Conservation (phyloP, 2,888 invertebrate genomes). For the Tiliacea aurago region DNA sequence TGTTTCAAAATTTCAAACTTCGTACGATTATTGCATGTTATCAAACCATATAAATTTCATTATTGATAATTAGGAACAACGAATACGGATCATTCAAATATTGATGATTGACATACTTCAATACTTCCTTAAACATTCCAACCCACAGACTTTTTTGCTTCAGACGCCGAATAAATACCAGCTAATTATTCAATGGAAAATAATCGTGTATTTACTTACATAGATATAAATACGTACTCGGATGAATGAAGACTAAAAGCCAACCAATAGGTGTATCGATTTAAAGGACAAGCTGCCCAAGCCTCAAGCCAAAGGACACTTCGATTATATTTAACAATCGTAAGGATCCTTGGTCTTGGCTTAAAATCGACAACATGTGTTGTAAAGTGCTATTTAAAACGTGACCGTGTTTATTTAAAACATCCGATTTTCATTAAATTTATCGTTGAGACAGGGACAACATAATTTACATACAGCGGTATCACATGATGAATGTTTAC, state of each 20-base stretch:
- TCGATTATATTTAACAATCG: neutral
- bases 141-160: conserved; percentile 26
- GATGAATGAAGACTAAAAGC: neutral
- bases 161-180: neutral
- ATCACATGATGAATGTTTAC: conserved; percentile 63
- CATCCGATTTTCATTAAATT: conserved; percentile 2
- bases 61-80: neutral
- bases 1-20: conserved; percentile 5
- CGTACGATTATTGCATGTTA: neutral
- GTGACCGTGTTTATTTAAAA: conserved; percentile 14
- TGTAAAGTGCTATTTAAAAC: neutral
- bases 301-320: neutral
- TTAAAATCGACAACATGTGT: neutral
- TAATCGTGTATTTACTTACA: neutral
- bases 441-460: conserved; percentile 2
- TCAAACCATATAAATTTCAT: neutral
- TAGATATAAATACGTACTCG: neutral
- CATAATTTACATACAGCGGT: conserved; percentile 23
- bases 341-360: neutral
- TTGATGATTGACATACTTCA: conserved; percentile 32
- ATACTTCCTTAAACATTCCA: conserved; percentile 33
- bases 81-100: neutral
- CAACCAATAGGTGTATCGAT: neutral
- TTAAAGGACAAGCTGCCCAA: neutral
- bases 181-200: neutral